A percentile compares a stretch with the other conserved stretches of the same genome.
Conservation (phyloP, 2,797 vertebrate species). For the Gambusia yucatana region DNA sequence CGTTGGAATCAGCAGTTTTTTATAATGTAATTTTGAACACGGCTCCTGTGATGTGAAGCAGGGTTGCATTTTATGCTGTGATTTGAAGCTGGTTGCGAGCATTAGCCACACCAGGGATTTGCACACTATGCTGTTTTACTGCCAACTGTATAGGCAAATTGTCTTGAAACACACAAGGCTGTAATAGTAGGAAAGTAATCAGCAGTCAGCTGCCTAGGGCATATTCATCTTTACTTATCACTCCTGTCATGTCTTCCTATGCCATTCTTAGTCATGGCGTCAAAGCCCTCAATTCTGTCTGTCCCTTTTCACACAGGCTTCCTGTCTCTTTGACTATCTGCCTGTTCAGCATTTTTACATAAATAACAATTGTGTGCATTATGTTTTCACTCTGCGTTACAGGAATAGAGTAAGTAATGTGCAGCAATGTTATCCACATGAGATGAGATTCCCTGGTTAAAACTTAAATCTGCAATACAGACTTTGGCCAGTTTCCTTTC, state of each 20-base stretch:
- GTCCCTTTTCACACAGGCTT: conserved; percentile 10
- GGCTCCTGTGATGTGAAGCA: conserved; percentile 46
- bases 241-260: conserved; percentile 60
- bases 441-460: background rate
- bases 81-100: conserved; percentile 56
- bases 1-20: conserved; percentile 31
- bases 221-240: conserved; percentile 76
- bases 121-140: conserved; percentile 72
- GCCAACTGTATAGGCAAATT: conserved; percentile 51
- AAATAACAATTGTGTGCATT: conserved; percentile 46
- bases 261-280: conserved; percentile 55
- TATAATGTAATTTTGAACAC: conserved; percentile 27
- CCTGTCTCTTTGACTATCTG: conserved; percentile 27
- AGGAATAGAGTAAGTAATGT: conserved; percentile 39
- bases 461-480: background rate
- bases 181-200: conserved; percentile 81
- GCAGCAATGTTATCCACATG: background rate
- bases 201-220: conserved; percentile 68
- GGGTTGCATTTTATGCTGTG: conserved; percentile 43
- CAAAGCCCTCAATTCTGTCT: conserved; percentile 25
- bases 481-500: background rate
- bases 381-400: conserved; percentile 45
- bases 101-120: conserved; percentile 53
- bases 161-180: conserved; percentile 62
- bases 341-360: conserved; percentile 28